A percentile compares a stretch with the other conserved stretches of the same genome.
These are phyloP conservation scores for Nothoprocta pentlandii DNA, from an alignment of 2,113 vertebrate species.

Conservation along the genomic window DNA sequence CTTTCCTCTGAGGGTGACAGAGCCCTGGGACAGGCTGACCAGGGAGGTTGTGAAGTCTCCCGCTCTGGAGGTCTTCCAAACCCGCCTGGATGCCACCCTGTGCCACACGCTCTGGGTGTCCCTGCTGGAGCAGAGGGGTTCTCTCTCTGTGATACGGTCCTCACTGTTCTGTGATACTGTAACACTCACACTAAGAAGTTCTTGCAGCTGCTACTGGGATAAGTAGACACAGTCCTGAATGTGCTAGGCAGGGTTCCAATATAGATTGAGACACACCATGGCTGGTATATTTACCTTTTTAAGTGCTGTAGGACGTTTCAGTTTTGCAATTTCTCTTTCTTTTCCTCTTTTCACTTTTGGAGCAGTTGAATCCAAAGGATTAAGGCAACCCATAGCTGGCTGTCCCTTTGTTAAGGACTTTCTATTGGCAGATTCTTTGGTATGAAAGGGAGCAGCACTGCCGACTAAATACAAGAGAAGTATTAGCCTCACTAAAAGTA, in stretches of 20 bases:
- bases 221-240: not conserved
- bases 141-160: too few species aligned
- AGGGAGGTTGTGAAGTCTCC: too few species aligned
- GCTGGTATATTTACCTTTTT: constrained; percentile 86
- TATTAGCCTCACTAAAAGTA: constrained; percentile 29
- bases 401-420: constrained; percentile 84
- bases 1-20: too few species aligned
- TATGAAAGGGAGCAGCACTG: constrained; percentile 87
- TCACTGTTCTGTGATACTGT: too few species aligned
- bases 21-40: too few species aligned
- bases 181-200: not conserved
- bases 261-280: not conserved
- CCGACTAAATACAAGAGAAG: constrained; percentile 83
- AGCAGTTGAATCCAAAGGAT: constrained; percentile 90
- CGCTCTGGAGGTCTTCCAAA: too few species aligned
- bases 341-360: constrained; percentile 94
- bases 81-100: too few species aligned
- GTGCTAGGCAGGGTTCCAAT: rapidly evolving
- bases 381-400: constrained; percentile 83
- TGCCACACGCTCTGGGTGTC: too few species aligned
- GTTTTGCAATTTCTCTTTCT: constrained; percentile 94
- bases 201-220: not conserved
- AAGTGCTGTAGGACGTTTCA: constrained; percentile 96
- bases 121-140: too few species aligned
- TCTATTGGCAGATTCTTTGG: constrained; percentile 82